phyloP scores from a whole-genome alignment of 2,888 invertebrate species.

The Cheilosia urbana region DNA sequence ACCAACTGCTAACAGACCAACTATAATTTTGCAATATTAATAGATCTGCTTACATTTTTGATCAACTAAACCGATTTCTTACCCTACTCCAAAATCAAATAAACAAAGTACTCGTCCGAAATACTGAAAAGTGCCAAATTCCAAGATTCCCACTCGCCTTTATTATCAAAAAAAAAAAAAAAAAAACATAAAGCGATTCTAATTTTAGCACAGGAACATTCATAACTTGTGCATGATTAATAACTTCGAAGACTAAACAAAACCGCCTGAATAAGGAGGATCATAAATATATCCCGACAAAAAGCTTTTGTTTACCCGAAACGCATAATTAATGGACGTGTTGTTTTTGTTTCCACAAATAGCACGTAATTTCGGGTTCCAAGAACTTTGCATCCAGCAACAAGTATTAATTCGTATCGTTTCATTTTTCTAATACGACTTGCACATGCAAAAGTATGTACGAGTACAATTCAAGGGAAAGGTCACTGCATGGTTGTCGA shows the following conservation, averaged over 20 bases:
- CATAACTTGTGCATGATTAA: too few species aligned
- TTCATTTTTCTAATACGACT: neutral
- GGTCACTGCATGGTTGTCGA: neutral
- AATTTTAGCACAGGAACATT: too few species aligned
- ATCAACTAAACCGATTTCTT: too few species aligned
- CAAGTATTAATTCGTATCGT: neutral
- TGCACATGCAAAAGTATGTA: neutral
- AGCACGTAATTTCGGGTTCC: neutral
- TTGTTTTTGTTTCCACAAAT: neutral
- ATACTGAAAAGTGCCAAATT: too few species aligned
- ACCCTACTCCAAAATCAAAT: too few species aligned
- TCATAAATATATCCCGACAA: slow-evolving; percentile 11
- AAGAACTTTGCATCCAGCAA: slow-evolving; percentile 9
- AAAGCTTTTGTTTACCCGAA: slow-evolving; percentile 11
- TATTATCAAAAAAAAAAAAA: too few species aligned
- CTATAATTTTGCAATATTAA: too few species aligned
- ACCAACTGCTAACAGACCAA: too few species aligned
- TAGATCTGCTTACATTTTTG: too few species aligned
- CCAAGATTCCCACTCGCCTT: too few species aligned
- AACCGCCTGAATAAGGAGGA: neutral
- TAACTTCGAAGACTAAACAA: neutral
- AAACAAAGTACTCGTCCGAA: too few species aligned
- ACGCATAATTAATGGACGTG: slow-evolving; percentile 8
- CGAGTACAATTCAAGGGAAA: neutral
- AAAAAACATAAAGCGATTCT: too few species aligned